A percentile compares a stretch with the other conserved stretches of the same genome.
These are phyloP conservation scores for Ailuropoda melanoleuca DNA, from an alignment of 2,113 vertebrate species.

Conservation along the genomic window DNA sequence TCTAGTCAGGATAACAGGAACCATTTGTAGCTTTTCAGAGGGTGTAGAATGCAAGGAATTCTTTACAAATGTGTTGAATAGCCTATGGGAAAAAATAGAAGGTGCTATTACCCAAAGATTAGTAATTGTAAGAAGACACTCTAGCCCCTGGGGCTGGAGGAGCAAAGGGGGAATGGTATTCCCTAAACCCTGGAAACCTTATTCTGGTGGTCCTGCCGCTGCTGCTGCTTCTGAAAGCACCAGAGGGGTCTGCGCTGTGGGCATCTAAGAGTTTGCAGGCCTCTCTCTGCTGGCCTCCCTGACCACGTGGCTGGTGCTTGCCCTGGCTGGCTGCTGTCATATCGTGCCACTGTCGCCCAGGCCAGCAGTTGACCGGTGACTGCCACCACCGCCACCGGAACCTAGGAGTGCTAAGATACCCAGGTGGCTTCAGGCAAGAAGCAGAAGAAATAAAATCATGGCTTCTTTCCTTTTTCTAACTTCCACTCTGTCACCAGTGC, in stretches of 20 bases:
- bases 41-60: neutral
- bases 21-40: slow-evolving; percentile 7
- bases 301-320: no score
- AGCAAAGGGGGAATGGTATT: neutral
- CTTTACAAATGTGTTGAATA: neutral
- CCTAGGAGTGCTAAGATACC: neutral
- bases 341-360: neutral
- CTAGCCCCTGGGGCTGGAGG: neutral
- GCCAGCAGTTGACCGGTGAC: neutral
- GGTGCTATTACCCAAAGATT: neutral
- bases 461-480: neutral
- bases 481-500: neutral
- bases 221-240: neutral
- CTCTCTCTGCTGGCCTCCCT: neutral
- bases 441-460: neutral
- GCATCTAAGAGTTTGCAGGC: neutral
- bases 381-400: neutral
- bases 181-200: neutral
- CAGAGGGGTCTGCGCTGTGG: neutral
- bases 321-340: no score
- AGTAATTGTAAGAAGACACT: neutral
- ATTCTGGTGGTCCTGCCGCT: neutral
- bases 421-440: neutral
- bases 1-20: neutral
- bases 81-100: neutral